Conservation (phyloP, 2,113 vertebrate genomes). For the Ailuropoda melanoleuca region DNA sequence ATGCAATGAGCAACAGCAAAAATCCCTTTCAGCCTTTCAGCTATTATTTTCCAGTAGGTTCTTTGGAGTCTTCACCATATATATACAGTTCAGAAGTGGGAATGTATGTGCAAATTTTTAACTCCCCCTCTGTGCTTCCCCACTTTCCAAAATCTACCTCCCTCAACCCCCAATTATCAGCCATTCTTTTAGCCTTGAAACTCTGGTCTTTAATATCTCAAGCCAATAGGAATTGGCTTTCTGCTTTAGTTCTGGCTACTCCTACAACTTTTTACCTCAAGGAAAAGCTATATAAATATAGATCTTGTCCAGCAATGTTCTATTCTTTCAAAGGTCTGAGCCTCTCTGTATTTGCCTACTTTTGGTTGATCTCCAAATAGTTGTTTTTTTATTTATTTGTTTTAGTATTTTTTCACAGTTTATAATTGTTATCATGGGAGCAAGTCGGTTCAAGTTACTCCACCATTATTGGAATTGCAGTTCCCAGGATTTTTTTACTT, state of each 20-base stretch:
- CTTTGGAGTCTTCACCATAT: not conserved
- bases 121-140: not conserved
- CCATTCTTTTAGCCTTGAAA: not conserved
- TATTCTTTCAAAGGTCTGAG: not conserved
- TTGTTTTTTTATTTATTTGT: not conserved
- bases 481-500: not conserved
- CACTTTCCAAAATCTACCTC: not conserved
- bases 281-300: not conserved
- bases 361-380: not conserved
- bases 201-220: not conserved
- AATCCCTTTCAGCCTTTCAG: not conserved
- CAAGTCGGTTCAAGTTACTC: not conserved
- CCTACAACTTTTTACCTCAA: not conserved
- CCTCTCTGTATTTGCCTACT: not conserved
- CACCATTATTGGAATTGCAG: not conserved
- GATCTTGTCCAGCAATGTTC: not conserved
- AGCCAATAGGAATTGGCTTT: not conserved
- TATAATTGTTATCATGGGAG: not conserved
- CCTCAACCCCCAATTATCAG: not conserved
- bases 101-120: not conserved
- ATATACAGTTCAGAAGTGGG: not conserved
- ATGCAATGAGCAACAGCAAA: not conserved
- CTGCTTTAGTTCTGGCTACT: not conserved
- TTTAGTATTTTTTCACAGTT: conserved; percentile 24
- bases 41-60: not conserved